A percentile compares a stretch with the other conserved stretches of the same genome.
These are phyloP conservation scores for Myopa testacea DNA, from an alignment of 2,888 invertebrate species.

Conservation along the genomic window DNA sequence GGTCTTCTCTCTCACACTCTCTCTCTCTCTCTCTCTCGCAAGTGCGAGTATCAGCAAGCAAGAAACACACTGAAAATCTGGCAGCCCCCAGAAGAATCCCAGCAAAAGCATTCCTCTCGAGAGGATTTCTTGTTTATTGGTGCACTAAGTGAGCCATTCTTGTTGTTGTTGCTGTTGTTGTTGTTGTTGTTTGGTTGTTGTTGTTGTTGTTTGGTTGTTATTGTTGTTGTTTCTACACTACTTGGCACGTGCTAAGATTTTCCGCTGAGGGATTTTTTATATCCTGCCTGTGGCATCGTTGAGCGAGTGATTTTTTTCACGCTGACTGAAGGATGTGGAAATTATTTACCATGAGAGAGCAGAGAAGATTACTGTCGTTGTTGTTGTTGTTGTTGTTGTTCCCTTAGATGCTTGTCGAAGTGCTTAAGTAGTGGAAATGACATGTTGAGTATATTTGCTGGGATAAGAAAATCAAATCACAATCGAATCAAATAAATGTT, in stretches of 20 bases:
- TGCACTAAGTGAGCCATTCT: background rate
- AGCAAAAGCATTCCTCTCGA: background rate
- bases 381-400: too few relatives aligned
- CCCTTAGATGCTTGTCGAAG: too few relatives aligned
- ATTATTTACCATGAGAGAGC: background rate
- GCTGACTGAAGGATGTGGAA: background rate
- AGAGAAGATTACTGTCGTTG: too few relatives aligned
- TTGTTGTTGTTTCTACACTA: background rate
- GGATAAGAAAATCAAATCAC: too few relatives aligned
- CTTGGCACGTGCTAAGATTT: slow-evolving; percentile 11
- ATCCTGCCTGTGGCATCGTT: background rate
- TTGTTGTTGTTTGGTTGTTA: slow-evolving; percentile 10
- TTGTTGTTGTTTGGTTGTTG: background rate
- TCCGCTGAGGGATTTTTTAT: slow-evolving; percentile 14
- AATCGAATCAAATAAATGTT: too few relatives aligned
- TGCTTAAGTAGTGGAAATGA: too few relatives aligned
- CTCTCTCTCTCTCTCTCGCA: background rate
- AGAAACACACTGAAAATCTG: background rate
- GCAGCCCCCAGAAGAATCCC: too few relatives aligned
- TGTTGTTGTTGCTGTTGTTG: slow-evolving; percentile 6
- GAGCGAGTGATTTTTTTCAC: too few relatives aligned
- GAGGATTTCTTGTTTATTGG: slow-evolving; percentile 4
- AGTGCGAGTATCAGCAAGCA: background rate
- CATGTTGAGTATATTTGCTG: too few relatives aligned
- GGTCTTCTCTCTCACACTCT: background rate